Evolutionary conservation across 2,888 invertebrate species (phyloP).

Genomic region (Cristatella mucedo): DNA sequence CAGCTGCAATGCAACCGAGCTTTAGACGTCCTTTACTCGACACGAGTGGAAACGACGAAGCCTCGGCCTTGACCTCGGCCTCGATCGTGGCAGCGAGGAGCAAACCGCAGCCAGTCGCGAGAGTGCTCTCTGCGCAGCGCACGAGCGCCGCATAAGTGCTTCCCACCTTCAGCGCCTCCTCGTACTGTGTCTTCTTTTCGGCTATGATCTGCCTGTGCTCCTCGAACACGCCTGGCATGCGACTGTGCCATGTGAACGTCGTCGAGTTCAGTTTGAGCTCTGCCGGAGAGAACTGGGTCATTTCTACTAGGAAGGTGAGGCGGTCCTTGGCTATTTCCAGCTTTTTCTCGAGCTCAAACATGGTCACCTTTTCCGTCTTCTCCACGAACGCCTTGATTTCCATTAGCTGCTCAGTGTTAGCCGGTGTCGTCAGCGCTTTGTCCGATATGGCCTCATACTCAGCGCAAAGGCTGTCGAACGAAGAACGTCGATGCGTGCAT

Average conservation of each 20-base stretch:
- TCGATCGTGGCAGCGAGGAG: too few species aligned
- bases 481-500: not conserved
- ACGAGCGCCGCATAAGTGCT: too few species aligned
- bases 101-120: too few species aligned
- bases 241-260: slow-evolving; percentile 70
- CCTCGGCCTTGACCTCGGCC: too few species aligned
- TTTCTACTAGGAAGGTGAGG: slow-evolving; percentile 67
- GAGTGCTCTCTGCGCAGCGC: too few species aligned
- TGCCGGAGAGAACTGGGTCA: slow-evolving; percentile 57
- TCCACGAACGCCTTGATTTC: slow-evolving; percentile 59
- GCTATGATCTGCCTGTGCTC: slow-evolving; percentile 64
- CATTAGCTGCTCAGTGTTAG: slow-evolving; percentile 70
- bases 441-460: slow-evolving; percentile 67
- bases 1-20: slow-evolving; percentile 25
- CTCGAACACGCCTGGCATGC: slow-evolving; percentile 63
- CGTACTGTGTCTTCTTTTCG: slow-evolving; percentile 68
- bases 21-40: too few species aligned
- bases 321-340: slow-evolving; percentile 43
- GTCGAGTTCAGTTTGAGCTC: slow-evolving; percentile 77
- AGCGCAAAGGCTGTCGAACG: slow-evolving; percentile 51
- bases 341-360: slow-evolving; percentile 59
- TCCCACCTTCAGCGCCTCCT: slow-evolving; percentile 55
- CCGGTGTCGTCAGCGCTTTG: slow-evolving; percentile 59
- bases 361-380: slow-evolving; percentile 51
- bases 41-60: too few species aligned